phyloP scores from a whole-genome alignment of 2,113 vertebrate genomes.

The Marcusenius ussheri region DNA sequence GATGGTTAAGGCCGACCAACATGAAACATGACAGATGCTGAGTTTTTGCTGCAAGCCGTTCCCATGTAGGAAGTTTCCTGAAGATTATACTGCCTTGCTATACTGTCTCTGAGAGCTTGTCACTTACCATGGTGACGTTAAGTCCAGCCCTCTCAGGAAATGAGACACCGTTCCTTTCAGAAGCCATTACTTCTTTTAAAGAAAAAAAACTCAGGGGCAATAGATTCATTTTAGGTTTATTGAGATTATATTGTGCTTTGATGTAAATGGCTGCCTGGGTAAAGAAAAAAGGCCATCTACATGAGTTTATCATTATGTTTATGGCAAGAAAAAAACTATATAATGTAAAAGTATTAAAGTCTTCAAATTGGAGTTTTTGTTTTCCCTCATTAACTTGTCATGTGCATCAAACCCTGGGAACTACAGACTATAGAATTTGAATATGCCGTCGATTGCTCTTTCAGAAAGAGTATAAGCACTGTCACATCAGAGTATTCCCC shows the following conservation, averaged over 20 bases:
- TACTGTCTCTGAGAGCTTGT: neutral
- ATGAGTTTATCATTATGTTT: neutral
- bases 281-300: neutral
- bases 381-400: conserved; percentile 1
- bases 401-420: neutral
- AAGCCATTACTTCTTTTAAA: neutral
- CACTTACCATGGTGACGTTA: neutral
- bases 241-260: neutral
- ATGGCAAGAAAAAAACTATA: neutral
- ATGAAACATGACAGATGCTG: neutral
- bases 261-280: neutral
- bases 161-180: neutral
- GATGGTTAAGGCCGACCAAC: neutral
- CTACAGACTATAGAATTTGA: neutral
- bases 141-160: neutral
- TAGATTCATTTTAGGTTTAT: conserved; percentile 5
- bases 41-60: neutral
- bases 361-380: neutral
- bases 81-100: neutral
- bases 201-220: neutral
- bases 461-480: neutral
- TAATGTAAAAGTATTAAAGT: neutral
- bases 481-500: conserved; percentile 10
- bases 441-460: neutral
- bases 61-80: neutral